Evolutionary conservation across 2,113 vertebrate genomes (phyloP), one percentile per base, ranked within the genome.

Genomic region (Strigops habroptila): DNA sequence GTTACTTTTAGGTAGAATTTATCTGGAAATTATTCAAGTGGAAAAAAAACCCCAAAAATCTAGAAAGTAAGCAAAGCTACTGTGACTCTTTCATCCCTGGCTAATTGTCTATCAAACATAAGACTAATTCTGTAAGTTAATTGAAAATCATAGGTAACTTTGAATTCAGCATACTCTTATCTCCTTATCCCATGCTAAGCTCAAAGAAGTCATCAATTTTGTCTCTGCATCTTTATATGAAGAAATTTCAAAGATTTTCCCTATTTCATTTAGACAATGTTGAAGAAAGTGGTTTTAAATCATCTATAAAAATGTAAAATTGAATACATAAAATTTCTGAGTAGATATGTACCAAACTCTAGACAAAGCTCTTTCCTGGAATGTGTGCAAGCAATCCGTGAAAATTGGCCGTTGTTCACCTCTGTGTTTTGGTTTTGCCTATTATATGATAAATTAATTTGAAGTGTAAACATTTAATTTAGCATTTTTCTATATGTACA

Each of bases 231-330:
- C 8, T 76, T 68, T 46, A 33, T 41, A 35, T 68, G 43, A 79
- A 82, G 14, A 12, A 49, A 51, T 75, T 67, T 63, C 14, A 85
- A 64, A 64, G 7, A 43, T 71, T 90, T 43, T 18, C 10, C 9
- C 9, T 39, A 43, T 44, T 84, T 68, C 53, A 33, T n/a, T 33
- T 4, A 31, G 22, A 19, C 7, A 39, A 9, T 33, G 3, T 30
- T 60, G 17, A 78, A 48, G 14, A 41, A 8, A 63, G 4, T 21
- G 9, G 30, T 55, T 89, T 55, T 31, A 84, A 81, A 9, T 55
- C 5, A 52, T 3, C 2, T 53, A 1, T 0, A 51, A 64, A 90
- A 83, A 18, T 1, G 3, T 14, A 33, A 83, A 78, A 17, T 1
- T 43, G 13, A 52, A 79, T 41, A 37, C 2, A 25, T 39, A 41